Percentiles rank a stretch among this genome's conserved stretches.
phyloP scores from a whole-genome alignment of 2,888 invertebrate genomes.

The Acronicta psi region DNA sequence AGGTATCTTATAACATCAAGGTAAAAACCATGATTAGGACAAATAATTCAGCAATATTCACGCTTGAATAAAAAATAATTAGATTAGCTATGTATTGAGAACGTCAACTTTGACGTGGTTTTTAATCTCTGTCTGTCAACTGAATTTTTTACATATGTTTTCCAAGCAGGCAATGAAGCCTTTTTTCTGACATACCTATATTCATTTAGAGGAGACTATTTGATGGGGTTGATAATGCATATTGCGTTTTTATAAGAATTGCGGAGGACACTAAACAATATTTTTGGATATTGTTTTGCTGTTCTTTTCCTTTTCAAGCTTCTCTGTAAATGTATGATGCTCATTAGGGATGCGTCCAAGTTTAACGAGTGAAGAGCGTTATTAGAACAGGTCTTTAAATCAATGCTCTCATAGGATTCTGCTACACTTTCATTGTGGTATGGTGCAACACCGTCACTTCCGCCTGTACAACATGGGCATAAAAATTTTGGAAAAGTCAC shows the following conservation, averaged over 20 bases:
- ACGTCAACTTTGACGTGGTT: constrained; percentile 35
- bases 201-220: constrained; percentile 15
- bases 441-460: constrained; percentile 59
- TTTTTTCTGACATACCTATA: constrained; percentile 27
- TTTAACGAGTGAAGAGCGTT: constrained; percentile 57
- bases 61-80: constrained; percentile 1
- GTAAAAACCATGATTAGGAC: background rate
- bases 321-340: constrained; percentile 70
- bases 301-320: constrained; percentile 59
- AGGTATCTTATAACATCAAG: constrained; percentile 16
- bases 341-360: constrained; percentile 75
- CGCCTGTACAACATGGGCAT: constrained; percentile 78
- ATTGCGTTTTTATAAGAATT: constrained; percentile 71
- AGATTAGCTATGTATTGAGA: constrained; percentile 20
- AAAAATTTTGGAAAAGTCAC: constrained; percentile 61
- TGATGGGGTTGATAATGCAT: constrained; percentile 47
- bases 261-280: constrained; percentile 62
- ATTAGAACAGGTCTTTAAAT: constrained; percentile 62
- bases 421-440: constrained; percentile 53
- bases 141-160: constrained; percentile 30
- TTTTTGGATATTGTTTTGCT: constrained; percentile 62
- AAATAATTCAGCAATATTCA: constrained; percentile 24
- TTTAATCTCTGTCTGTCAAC: constrained; percentile 19
- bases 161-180: constrained; percentile 18
- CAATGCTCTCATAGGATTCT: constrained; percentile 75